Evolutionary conservation across 2,888 invertebrate genomes (phyloP).

Genomic region (Idaea aversata): DNA sequence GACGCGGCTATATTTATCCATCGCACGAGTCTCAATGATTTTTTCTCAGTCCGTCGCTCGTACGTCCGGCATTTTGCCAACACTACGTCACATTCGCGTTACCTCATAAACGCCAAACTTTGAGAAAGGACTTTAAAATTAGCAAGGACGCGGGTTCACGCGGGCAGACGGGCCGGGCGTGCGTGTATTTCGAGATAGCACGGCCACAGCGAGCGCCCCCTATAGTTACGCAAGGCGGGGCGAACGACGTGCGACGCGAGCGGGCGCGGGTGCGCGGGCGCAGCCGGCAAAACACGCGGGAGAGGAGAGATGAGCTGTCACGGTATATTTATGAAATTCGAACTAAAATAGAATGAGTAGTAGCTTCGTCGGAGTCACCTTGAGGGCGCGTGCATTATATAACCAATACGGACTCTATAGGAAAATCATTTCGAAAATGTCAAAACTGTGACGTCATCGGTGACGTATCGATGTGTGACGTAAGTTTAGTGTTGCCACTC

Average conservation of each 20-base stretch:
- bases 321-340: constrained; percentile 79
- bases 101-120: constrained; percentile 76
- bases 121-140: constrained; percentile 77
- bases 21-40: constrained; percentile 54
- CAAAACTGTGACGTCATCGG: constrained; percentile 62
- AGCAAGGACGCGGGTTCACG: constrained; percentile 71
- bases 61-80: constrained; percentile 79
- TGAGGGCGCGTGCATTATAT: constrained; percentile 70
- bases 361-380: constrained; percentile 76
- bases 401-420: constrained; percentile 57
- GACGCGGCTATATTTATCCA: constrained; percentile 52
- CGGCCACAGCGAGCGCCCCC: constrained; percentile 49
- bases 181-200: constrained; percentile 23
- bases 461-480: constrained; percentile 72
- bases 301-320: constrained; percentile 77
- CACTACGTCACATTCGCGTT: constrained; percentile 66
- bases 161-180: constrained; percentile 40
- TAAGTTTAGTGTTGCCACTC: constrained; percentile 73
- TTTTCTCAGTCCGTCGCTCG: constrained; percentile 56
- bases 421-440: constrained; percentile 61
- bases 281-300: constrained; percentile 68
- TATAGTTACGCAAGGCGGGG: constrained; percentile 64
- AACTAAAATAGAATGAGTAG: constrained; percentile 77
- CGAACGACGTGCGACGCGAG: constrained; percentile 23
- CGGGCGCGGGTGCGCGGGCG: constrained; percentile 32